Base-by-base conservation (phyloP, 2,113 vertebrate species). In the Synchiropus splendidus region DNA sequence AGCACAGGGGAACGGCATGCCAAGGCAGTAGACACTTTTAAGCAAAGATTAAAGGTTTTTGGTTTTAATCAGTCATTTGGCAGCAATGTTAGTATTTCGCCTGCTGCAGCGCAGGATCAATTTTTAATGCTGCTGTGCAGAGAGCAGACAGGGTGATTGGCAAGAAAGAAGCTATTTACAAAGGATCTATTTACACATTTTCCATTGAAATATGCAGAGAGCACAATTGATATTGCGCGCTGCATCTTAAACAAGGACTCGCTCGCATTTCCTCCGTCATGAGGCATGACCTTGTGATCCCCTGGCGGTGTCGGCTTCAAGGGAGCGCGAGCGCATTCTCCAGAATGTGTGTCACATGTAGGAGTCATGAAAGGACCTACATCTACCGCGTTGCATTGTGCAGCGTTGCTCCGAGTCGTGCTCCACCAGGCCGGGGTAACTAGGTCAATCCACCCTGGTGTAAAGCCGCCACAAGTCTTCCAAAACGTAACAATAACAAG, bases 31-130 rank as follows among this genome's bases (percentile, higher is more conserved):
- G 78, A 84, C 77, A 84, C 83, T 85, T 86, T 85, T 81, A 85
- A 85, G 79, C 81, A 83, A 85, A 85, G 83, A 85, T 85, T 86
- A 86, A 85, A 85, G 83, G 80, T 84, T 80, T 85, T 83, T 74
- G 79, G 79, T 84, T 86, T 84, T 85, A 83, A 85, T 85, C 83
- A 86, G 81, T 77, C 76, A 80, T 84, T 86, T 86, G 83, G 84
- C 84, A 84, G 76, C 53, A 41, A 79, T 83, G 82, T 84, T 83
- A 81, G 80, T 77, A 68, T 83, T 83, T 85, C 80, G 84, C 76
- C 75, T 66, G 69, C 72, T 74, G 73, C 74, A 62, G 74, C 77
- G 67, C 48, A 61, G 78, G 81, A 85, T 86, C 75, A 82, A 85
- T 86, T 86, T 86, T 85, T 86, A 86, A 86, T 86, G 84, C 77